Conservation (phyloP, 2,888 invertebrate genomes). For the Noctua janthe region DNA sequence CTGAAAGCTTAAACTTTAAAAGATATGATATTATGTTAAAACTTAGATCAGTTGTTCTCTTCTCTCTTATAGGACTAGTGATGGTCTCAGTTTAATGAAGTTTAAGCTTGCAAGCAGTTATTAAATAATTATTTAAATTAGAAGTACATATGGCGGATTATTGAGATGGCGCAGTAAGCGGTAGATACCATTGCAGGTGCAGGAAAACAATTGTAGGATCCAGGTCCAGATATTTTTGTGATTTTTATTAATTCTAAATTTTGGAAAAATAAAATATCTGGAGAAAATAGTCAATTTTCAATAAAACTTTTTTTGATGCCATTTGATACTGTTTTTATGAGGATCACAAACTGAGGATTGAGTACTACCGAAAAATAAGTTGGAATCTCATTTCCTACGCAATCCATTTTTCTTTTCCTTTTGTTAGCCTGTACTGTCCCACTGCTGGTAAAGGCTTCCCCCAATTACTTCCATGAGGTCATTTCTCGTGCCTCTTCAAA, state of each 20-base stretch:
- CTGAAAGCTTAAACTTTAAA: constrained; percentile 53
- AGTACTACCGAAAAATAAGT: background rate
- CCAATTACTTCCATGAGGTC: too few relatives aligned
- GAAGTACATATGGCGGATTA: constrained; percentile 14
- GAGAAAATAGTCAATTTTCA: background rate
- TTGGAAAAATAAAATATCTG: too few relatives aligned
- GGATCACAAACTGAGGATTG: background rate
- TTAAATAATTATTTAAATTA: constrained; percentile 21
- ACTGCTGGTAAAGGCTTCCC: background rate
- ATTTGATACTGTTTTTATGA: background rate
- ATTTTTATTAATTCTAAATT: background rate
- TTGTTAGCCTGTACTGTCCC: background rate
- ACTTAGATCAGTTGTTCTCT: background rate
- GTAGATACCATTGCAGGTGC: background rate
- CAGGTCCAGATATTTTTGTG: too few relatives aligned
- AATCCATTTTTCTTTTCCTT: background rate
- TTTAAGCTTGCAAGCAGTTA: constrained; percentile 55
- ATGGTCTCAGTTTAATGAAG: constrained; percentile 10
- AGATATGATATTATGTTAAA: background rate
- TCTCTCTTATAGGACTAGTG: background rate
- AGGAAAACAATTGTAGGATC: too few relatives aligned
- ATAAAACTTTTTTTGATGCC: background rate
- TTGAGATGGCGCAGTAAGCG: background rate
- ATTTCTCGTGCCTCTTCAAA: too few relatives aligned
- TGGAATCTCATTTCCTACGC: background rate